Evolutionary conservation across 92 coral and sea anemone species (phyloP), one percentile per base, ranked within the genome.

Genomic region (Siderastrea siderea): DNA sequence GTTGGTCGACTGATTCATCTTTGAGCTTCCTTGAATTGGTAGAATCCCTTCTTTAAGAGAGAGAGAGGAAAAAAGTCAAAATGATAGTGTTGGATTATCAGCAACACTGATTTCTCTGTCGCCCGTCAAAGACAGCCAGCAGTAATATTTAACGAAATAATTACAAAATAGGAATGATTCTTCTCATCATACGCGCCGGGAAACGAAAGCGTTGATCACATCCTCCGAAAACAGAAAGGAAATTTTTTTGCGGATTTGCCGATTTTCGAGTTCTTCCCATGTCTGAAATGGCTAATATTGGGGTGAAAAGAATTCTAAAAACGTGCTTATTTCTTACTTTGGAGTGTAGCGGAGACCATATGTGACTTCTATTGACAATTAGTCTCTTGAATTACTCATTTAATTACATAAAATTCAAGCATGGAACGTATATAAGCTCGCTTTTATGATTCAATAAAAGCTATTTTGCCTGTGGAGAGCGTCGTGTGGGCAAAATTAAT

Each of bases 1-100:
- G 78, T 82, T 80, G 45, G 4, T 51, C 51, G 77, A 57, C 45
- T 12, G 60, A 57, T 54, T 82, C 78, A 80, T 82, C 52, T 8
- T 78, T 58, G 9, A 11, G 11, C 4, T 50, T 50, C 17, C 75
- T 71, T 55, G 68, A 82, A 55, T 55, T 57, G 54, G 68, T 47
- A 54, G 26, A 55, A 43, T 38, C 13, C 51, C 17, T 11, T 57
- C 62, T 51, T 7, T 26, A 8, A 55, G 13, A 57, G 74, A 70
- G 26, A 55, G 8, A 55, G 61, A 26, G 38, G 38, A 71, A 71
- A 46, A 16, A 71, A n/a, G 11, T 8, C 4, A 13, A 26, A 51
- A 49, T 66, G 59, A 50, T 47, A 50, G 13, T 26, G 74, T 60
- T 53, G 62, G 8, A 65, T n/a, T 49, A 61, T 79, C 19, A 79